Evolutionary conservation across 2,797 vertebrate species (phyloP).

Genomic region (Chrysolophus pictus): DNA sequence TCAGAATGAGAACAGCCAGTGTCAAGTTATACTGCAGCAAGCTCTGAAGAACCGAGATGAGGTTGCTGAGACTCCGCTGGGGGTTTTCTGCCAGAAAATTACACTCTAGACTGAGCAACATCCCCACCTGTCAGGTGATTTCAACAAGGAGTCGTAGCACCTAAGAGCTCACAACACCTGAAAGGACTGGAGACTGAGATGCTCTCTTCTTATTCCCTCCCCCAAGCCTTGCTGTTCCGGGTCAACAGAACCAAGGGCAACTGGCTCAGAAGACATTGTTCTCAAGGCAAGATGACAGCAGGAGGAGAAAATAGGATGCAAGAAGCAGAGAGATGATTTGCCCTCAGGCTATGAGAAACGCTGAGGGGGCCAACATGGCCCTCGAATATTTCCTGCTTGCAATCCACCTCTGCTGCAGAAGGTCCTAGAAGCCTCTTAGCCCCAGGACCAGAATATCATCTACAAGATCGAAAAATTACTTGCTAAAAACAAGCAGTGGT

Average conservation of each 20-base stretch:
- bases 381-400: slow-evolving; percentile 7
- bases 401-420: slow-evolving; percentile 8
- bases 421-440: background rate
- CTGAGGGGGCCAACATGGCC: background rate
- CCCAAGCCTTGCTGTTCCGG: slow-evolving; percentile 19
- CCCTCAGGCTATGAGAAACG: background rate
- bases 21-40: background rate
- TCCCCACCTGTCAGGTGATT: background rate
- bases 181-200: background rate
- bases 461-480: background rate
- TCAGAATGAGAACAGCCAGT: background rate
- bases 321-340: slow-evolving; percentile 36
- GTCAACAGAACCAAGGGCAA: slow-evolving; percentile 66
- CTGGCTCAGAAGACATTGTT: slow-evolving; percentile 31
- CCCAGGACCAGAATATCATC: background rate
- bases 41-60: background rate
- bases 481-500: background rate
- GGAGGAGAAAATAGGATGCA: slow-evolving; percentile 22
- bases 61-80: background rate
- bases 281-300: slow-evolving; percentile 67
- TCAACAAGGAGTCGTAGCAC: background rate
- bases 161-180: background rate
- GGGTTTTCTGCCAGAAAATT: slow-evolving; percentile 16
- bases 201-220: background rate
- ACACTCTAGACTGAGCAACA: background rate